Conservation (phyloP, 2,113 vertebrate species). For the Amblyornis subalaris region DNA sequence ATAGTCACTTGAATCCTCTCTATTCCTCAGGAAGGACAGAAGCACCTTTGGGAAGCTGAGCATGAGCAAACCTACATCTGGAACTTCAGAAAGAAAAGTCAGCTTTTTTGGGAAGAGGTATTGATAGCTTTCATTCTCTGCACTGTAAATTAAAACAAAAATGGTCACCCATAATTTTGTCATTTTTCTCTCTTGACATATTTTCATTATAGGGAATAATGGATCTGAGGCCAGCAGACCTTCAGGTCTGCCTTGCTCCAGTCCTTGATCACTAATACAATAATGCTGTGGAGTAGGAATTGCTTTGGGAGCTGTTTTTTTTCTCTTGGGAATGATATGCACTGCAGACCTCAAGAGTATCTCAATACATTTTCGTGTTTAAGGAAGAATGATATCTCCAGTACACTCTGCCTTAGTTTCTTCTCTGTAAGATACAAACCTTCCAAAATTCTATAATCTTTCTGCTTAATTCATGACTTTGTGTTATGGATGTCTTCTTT, state of each 20-base stretch:
- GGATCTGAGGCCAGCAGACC: not conserved
- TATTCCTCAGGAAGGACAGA: conserved; percentile 76
- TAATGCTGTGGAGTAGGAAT: not conserved
- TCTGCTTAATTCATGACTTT: not conserved
- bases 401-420: not conserved
- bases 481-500: not conserved
- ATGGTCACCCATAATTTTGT: not conserved
- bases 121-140: not conserved
- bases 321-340: not conserved
- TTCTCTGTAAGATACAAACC: not conserved
- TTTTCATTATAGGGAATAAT: not conserved
- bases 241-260: not conserved
- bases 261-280: not conserved
- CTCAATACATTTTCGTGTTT: not conserved
- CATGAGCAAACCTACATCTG: conserved; percentile 76
- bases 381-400: not conserved
- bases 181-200: not conserved
- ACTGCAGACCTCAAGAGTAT: not conserved
- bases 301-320: not conserved
- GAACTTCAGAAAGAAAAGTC: conserved; percentile 83
- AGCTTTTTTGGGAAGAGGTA: conserved; percentile 87
- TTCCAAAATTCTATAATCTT: not conserved
- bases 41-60: conserved; percentile 83
- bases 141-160: not conserved
- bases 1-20: not conserved